A percentile compares a stretch with the other conserved stretches of the same genome.
Conservation (phyloP, 2,888 invertebrate species). For the Dastarcus helophoroides region DNA sequence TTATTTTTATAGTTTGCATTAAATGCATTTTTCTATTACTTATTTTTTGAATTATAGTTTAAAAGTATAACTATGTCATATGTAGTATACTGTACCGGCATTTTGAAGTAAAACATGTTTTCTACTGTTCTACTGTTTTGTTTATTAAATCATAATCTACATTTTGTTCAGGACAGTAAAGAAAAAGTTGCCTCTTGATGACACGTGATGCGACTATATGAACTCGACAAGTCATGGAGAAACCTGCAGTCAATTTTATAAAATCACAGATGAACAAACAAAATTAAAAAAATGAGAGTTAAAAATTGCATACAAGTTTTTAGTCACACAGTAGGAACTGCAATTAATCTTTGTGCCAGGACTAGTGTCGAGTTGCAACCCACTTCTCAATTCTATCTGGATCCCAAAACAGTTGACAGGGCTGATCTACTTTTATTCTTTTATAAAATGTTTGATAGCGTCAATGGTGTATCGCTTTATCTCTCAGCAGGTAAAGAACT, state of each 20-base stretch:
- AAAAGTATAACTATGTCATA: no score
- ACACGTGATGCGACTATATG: conserved; percentile 6
- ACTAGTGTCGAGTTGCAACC: not conserved
- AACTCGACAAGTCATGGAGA: conserved; percentile 4
- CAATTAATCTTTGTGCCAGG: not conserved
- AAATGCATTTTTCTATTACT: no score
- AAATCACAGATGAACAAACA: conserved; percentile 7
- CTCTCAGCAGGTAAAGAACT: no score
- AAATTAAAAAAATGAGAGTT: conserved; percentile 5
- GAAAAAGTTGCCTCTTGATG: conserved; percentile 7
- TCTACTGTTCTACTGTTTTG: no score
- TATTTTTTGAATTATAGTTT: no score
- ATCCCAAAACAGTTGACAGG: not conserved
- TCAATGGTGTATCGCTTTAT: conserved; percentile 1
- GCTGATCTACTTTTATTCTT: not conserved
- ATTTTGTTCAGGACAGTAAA: conserved; percentile 6
- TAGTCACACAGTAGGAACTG: conserved; percentile 3
- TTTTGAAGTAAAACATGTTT: no score
- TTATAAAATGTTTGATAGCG: conserved; percentile 4
- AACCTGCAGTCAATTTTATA: not conserved
- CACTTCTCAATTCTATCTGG: not conserved
- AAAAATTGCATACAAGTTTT: conserved; percentile 3
- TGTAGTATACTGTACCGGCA: no score
- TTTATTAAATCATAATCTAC: conserved; percentile 10
- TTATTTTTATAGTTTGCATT: no score